These are phyloP conservation scores for Myotis yumanensis DNA, from an alignment of 2,113 vertebrate species.

Conservation along the genomic window DNA sequence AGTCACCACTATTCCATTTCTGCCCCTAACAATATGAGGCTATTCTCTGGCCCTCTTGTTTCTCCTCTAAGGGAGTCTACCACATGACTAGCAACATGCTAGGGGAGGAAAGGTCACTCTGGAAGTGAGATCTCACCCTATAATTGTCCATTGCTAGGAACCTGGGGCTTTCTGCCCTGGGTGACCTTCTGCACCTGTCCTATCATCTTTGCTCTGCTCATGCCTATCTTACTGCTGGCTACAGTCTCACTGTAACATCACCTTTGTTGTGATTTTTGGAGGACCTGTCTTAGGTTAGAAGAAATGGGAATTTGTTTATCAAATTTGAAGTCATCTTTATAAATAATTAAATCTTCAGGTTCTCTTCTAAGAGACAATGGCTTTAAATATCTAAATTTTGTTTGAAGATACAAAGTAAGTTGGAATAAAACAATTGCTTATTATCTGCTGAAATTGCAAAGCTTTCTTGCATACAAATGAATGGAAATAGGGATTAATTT, in stretches of 20 bases:
- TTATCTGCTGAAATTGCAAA: neutral
- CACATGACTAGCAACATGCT: neutral
- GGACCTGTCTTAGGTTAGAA: neutral
- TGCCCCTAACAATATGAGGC: no score
- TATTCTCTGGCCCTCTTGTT: neutral
- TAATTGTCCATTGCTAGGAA: neutral
- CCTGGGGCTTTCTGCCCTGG: neutral
- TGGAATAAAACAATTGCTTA: neutral
- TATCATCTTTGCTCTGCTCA: neutral
- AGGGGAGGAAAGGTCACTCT: neutral
- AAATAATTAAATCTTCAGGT: neutral
- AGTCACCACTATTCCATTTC: no score
- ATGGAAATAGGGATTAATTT: neutral
- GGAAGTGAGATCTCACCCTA: neutral
- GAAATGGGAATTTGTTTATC: neutral
- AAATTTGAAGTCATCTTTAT: neutral
- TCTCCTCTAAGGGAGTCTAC: neutral
- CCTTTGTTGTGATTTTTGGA: neutral
- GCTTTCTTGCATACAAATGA: neutral
- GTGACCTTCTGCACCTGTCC: neutral
- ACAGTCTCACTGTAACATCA: neutral
- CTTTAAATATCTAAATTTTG: constrained; percentile 22
- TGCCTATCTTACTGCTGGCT: neutral
- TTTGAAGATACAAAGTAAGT: neutral
- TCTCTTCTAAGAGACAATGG: neutral